Evolutionary conservation across 2,113 vertebrate genomes (phyloP).

Genomic region (Cochlearius cochlearius): DNA sequence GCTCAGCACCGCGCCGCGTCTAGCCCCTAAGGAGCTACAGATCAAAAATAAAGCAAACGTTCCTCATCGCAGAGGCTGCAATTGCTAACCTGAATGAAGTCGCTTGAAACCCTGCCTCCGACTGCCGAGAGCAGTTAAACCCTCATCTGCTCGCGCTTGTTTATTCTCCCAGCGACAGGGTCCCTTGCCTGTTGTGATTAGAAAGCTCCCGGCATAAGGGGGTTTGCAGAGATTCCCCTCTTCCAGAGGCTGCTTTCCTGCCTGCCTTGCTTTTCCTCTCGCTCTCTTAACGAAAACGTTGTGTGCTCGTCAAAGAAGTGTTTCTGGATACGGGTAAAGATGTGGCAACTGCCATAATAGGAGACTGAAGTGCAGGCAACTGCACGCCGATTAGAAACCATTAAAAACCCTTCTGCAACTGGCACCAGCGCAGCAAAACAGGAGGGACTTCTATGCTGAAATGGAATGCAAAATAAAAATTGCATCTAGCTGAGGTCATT

Average conservation of each 20-base stretch:
- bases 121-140: background rate
- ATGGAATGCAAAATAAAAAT: conserved; percentile 40
- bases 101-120: background rate
- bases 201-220: background rate
- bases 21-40: background rate
- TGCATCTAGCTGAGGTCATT: conserved; percentile 46
- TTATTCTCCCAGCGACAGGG: background rate
- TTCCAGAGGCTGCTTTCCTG: background rate
- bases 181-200: background rate
- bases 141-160: background rate
- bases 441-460: conserved; percentile 52
- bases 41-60: background rate
- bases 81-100: background rate
- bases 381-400: background rate
- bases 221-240: background rate
- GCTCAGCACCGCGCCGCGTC: background rate
- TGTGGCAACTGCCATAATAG: background rate
- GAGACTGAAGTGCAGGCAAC: background rate
- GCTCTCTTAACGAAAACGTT: conserved; percentile 18
- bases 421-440: background rate
- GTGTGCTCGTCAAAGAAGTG: background rate
- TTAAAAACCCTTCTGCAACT: background rate
- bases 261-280: background rate
- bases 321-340: conserved; percentile 28
- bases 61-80: background rate